Base-by-base conservation (phyloP, 2,888 invertebrate genomes). In the Nephrotoma guestfalica region DNA sequence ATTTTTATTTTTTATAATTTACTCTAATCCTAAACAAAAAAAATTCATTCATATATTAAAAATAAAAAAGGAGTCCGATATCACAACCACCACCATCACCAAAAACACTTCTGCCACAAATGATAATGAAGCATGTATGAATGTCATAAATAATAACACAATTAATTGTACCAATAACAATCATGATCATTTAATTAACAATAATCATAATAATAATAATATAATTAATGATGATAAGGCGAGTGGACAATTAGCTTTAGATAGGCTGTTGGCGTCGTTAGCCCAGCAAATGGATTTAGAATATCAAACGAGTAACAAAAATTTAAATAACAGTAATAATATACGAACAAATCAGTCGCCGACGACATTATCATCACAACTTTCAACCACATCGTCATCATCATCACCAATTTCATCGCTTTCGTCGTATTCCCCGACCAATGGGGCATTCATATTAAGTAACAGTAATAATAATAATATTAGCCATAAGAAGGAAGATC, bases 201-300 rank as follows among this genome's bases (percentile, higher is more conserved):
- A 85, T 42, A 87, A 85, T 87, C 87, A 87, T 87, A 42, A 87
- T 86, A 87, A 86, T 85, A 87, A 87, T 86, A 86, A 87, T 86
- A 87, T 87, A 86, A 41, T 42, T 83, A 43, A 86, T 18, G 51
- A 45, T 71, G 84, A 87, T 86, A 87, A 87, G 87, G 85, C 87
- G 87, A 86, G 87, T 87, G 88, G 88, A 30, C 88, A 88, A 87
- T 88, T 88, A 87, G 88, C 88, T 86, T 88, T 89, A 88, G 88
- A 89, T 87, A 87, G 87, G 87, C 88, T 89, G 86, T 85, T 89
- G 47, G 88, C 88, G 71, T 88, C 88, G 41, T 87, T 89, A 87
- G 88, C 88, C 11, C 13, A 47, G n/a, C 47, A 47, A 47, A 87
- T 87, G 85, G 89, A 89, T 88, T 88, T 88, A 18, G 88, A 83